Evolutionary conservation across 2,797 vertebrate genomes (phyloP).

Genomic region (Alectoris magna): DNA sequence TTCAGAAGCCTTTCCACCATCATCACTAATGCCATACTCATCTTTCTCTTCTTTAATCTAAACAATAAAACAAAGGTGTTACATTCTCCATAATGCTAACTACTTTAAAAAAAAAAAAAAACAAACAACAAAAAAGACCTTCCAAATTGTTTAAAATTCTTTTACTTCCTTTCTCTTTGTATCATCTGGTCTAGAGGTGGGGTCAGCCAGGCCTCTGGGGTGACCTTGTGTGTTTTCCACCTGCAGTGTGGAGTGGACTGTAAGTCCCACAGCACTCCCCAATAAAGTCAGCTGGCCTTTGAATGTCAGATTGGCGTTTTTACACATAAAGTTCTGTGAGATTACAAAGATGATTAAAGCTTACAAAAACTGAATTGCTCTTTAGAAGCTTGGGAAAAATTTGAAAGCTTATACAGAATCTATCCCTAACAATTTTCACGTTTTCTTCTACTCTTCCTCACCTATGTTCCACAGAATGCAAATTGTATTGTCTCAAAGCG

Average conservation of each 20-base stretch:
- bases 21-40: accelerated
- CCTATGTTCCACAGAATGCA: background rate
- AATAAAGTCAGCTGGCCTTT: background rate
- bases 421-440: background rate
- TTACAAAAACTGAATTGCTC: background rate
- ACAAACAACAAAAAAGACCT: accelerated
- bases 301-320: background rate
- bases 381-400: background rate
- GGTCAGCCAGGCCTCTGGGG: background rate
- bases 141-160: background rate
- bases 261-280: background rate
- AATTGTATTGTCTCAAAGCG: background rate
- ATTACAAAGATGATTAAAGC: background rate
- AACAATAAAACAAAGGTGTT: background rate
- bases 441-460: background rate
- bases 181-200: background rate
- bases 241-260: background rate
- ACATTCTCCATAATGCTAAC: background rate
- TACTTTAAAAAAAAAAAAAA: background rate
- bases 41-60: background rate
- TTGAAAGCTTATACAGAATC: background rate
- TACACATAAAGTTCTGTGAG: background rate
- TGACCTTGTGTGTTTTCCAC: background rate
- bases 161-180: background rate
- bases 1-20: background rate